These are phyloP conservation scores for Drosophila differens DNA, from an alignment of 2,888 invertebrate species.

Conservation along the genomic window DNA sequence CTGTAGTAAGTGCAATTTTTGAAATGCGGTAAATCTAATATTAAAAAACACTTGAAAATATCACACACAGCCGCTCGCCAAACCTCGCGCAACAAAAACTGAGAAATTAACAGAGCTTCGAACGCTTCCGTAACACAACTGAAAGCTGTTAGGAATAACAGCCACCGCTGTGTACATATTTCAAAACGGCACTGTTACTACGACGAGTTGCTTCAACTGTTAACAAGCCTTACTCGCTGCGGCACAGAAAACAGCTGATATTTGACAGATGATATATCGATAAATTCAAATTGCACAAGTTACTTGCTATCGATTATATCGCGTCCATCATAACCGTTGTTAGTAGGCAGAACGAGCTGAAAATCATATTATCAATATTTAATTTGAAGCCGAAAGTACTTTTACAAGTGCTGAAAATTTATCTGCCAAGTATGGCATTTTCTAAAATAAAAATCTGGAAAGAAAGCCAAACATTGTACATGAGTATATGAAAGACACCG, in stretches of 20 bases:
- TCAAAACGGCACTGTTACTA: slow-evolving; percentile 16
- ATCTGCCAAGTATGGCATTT: neutral
- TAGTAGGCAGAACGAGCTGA: neutral
- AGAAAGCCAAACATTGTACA: neutral
- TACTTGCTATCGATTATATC: neutral
- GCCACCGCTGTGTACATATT: slow-evolving; percentile 14
- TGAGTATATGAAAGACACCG: neutral
- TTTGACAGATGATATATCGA: slow-evolving; percentile 9
- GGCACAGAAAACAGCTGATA: slow-evolving; percentile 30
- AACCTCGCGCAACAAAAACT: slow-evolving; percentile 60
- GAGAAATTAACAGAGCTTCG: slow-evolving; percentile 41
- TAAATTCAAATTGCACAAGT: neutral
- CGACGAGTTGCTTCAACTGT: slow-evolving; percentile 2
- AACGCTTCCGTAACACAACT: slow-evolving; percentile 27
- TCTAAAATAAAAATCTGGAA: neutral
- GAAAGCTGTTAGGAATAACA: slow-evolving; percentile 37
- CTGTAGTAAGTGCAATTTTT: slow-evolving; percentile 16
- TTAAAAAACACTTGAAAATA: slow-evolving; percentile 34
- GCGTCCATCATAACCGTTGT: neutral
- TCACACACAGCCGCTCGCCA: slow-evolving; percentile 46
- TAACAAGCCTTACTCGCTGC: slow-evolving; percentile 4
- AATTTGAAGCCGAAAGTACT: neutral
- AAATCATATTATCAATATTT: neutral
- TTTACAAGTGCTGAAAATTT: neutral
- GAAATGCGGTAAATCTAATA: slow-evolving; percentile 20